Evolutionary conservation across 2,113 vertebrate genomes (phyloP).

Genomic region (Lepus americanus): DNA sequence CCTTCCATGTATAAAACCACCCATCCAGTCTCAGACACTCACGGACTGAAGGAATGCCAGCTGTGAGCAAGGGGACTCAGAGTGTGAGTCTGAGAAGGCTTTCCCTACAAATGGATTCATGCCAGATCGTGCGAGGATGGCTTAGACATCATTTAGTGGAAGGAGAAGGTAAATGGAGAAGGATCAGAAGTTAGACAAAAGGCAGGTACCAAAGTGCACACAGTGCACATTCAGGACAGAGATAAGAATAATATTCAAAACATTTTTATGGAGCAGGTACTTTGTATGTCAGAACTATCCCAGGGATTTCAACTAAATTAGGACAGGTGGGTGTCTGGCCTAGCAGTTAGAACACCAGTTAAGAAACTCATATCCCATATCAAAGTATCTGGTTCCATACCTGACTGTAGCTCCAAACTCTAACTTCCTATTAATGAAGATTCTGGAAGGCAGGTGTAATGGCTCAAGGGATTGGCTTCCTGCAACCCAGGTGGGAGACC

Average conservation of each 20-base stretch:
- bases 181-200: background rate
- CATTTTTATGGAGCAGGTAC: background rate
- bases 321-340: too few relatives aligned
- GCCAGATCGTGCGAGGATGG: background rate
- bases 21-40: background rate
- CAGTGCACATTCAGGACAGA: background rate
- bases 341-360: too few relatives aligned
- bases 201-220: background rate
- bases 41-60: background rate
- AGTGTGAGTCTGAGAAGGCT: background rate
- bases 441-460: too few relatives aligned
- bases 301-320: background rate
- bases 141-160: background rate
- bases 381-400: too few relatives aligned
- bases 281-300: background rate
- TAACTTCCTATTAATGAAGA: too few relatives aligned
- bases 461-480: too few relatives aligned
- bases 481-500: too few relatives aligned
- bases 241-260: background rate
- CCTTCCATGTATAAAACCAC: background rate
- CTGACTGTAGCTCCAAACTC: too few relatives aligned
- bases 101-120: background rate
- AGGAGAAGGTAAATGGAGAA: background rate
- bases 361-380: too few relatives aligned
- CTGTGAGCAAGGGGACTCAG: too few relatives aligned